phyloP scores from a whole-genome alignment of 2,113 vertebrate genomes.

The Thryonomys swinderianus region DNA sequence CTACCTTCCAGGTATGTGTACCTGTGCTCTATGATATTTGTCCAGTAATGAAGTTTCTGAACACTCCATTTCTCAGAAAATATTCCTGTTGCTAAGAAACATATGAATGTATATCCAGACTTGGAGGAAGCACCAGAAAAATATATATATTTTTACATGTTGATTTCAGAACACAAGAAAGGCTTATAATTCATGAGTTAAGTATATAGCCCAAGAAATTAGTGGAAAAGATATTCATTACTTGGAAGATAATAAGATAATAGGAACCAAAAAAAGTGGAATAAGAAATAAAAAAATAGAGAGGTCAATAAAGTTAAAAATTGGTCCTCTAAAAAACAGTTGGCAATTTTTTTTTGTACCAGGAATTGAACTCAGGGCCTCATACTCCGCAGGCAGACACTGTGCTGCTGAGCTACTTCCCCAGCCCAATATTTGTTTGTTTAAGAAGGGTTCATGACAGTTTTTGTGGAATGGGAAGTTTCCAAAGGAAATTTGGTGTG shows the following conservation, averaged over 20 bases:
- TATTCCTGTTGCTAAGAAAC: not conserved
- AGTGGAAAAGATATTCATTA: constrained; percentile 5
- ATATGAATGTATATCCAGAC: not conserved
- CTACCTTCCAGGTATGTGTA: not conserved
- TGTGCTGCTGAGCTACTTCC: too few species aligned
- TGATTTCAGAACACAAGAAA: not conserved
- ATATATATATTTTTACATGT: not conserved
- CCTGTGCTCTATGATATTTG: not conserved
- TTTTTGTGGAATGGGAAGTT: too few species aligned
- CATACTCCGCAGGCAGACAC: too few species aligned
- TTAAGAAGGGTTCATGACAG: not conserved
- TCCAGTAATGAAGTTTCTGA: not conserved
- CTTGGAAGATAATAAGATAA: not conserved
- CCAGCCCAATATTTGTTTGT: not conserved
- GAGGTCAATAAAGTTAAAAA: not conserved
- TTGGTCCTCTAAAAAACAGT: not conserved
- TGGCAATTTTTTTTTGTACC: not conserved
- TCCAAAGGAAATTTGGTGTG: too few species aligned
- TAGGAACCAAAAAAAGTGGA: not conserved
- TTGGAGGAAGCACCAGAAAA: not conserved
- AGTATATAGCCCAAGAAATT: constrained; percentile 28
- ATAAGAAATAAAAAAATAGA: not conserved
- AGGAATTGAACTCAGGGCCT: too few species aligned
- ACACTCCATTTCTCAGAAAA: not conserved
- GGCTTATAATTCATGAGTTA: not conserved